These are phyloP conservation scores for Neopelma chrysocephalum DNA, from an alignment of 2,797 vertebrate species.

Conservation along the genomic window DNA sequence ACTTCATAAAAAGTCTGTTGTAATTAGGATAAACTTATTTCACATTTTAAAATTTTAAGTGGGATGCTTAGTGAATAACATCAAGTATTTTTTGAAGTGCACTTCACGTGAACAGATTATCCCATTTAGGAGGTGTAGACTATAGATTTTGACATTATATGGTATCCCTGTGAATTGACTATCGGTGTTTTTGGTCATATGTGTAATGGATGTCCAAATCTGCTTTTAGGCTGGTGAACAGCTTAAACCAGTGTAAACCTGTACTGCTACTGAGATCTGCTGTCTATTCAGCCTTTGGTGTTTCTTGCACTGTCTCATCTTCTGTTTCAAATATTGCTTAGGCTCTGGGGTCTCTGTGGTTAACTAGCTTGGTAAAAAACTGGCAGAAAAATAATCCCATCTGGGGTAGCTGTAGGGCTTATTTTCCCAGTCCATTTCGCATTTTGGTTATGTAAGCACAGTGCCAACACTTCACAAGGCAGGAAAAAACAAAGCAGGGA, in stretches of 20 bases:
- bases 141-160: background rate
- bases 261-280: background rate
- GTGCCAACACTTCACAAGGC: background rate
- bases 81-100: background rate
- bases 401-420: background rate
- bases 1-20: background rate
- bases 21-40: background rate
- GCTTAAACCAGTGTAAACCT: background rate
- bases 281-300: background rate
- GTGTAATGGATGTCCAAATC: background rate
- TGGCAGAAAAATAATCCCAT: background rate
- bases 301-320: background rate
- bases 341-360: background rate
- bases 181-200: background rate
- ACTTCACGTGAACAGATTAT: background rate
- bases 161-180: background rate
- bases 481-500: background rate
- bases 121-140: background rate
- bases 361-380: background rate
- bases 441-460: background rate
- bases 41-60: background rate
- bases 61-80: background rate
- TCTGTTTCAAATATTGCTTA: background rate
- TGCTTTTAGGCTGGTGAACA: background rate
- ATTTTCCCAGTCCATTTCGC: background rate